A percentile compares a stretch with the other conserved stretches of the same genome.
Conservation (phyloP, 2,113 vertebrate species). For the Pachycephala philippinensis region DNA sequence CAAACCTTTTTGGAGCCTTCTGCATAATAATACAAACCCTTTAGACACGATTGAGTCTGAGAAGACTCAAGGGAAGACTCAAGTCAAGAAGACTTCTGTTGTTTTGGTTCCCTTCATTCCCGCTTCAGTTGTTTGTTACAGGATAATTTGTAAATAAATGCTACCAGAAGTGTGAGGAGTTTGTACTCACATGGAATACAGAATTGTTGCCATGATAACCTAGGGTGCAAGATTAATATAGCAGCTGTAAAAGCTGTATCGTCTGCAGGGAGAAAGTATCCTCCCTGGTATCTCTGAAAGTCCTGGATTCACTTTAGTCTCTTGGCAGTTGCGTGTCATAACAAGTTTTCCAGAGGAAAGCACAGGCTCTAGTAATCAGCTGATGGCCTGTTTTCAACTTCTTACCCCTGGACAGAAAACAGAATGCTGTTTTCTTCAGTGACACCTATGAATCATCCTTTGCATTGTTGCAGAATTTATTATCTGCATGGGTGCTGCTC, state of each 20-base stretch:
- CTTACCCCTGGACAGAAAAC: not conserved
- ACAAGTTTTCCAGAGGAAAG: not conserved
- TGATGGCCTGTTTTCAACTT: not conserved
- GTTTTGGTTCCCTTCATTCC: not conserved
- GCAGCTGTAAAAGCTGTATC: not conserved
- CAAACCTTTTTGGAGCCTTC: not conserved
- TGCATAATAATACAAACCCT: not conserved
- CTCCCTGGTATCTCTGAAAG: not conserved
- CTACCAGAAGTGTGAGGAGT: not conserved
- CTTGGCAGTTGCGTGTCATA: not conserved
- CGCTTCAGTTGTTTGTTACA: not conserved
- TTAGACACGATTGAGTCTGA: not conserved
- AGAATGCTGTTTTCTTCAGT: not conserved
- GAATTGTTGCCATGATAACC: not conserved
- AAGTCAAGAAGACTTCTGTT: not conserved
- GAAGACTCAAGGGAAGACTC: not conserved
- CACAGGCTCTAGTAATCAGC: not conserved
- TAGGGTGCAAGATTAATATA: not conserved
- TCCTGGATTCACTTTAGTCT: not conserved
- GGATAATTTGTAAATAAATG: not conserved
- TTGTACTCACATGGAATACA: not conserved
- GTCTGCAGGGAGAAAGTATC: not conserved
- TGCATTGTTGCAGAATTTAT: not conserved
- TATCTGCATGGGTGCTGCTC: not conserved
- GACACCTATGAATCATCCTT: not conserved